Percentiles rank a stretch among this genome's conserved stretches.
Conservation (phyloP, 2,113 vertebrate species). For the Probosciger aterrimus region DNA sequence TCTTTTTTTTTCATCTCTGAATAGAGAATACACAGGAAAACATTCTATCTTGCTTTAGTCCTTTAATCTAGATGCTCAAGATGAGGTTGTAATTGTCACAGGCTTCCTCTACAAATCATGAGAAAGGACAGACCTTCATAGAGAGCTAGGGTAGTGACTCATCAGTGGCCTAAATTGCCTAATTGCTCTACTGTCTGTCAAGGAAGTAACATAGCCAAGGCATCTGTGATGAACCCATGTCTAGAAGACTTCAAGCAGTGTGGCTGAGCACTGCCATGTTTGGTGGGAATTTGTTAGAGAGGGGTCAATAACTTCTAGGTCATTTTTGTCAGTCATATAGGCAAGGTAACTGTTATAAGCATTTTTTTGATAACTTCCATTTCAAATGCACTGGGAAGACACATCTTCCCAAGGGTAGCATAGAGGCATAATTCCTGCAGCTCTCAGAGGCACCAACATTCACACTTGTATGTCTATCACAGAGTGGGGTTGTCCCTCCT, state of each 20-base stretch:
- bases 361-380: background rate
- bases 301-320: background rate
- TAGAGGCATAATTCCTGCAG: background rate
- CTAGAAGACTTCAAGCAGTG: background rate
- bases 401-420: background rate
- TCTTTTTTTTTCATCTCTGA: background rate
- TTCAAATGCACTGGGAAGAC: background rate
- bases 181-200: background rate
- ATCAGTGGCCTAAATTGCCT: background rate
- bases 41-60: background rate
- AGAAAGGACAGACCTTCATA: background rate
- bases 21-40: background rate
- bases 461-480: background rate
- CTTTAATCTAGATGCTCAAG: background rate
- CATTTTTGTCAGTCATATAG: background rate
- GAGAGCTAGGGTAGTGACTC: background rate
- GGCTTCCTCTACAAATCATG: background rate
- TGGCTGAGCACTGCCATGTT: background rate
- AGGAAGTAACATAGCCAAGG: background rate
- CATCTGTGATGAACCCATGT: background rate
- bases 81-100: background rate
- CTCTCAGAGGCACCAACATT: background rate
- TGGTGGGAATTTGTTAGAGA: background rate
- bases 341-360: background rate
- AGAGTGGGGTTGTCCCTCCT: background rate